phyloP scores from a whole-genome alignment of 1,140 invertebrate genomes.

The Drusus annulatus region DNA sequence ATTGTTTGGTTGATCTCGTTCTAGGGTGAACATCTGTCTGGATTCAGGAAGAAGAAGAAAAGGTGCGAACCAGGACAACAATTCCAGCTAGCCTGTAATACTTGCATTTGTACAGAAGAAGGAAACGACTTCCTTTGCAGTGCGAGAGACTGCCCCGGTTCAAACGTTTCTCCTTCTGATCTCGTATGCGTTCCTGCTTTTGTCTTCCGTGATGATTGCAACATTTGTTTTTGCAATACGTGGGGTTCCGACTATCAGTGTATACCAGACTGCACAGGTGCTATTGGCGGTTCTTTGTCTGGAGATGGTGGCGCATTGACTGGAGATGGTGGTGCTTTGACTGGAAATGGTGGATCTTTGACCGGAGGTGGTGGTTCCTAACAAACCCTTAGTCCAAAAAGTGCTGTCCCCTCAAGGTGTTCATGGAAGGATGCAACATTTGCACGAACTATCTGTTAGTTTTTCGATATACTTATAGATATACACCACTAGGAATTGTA shows the following conservation, averaged over 20 bases:
- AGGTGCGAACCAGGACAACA: background rate
- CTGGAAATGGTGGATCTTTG: too few species aligned
- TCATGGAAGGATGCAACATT: too few species aligned
- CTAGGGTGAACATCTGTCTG: background rate
- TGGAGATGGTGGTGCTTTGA: too few species aligned
- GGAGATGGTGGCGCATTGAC: too few species aligned
- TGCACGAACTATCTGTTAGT: too few species aligned
- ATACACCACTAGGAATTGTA: too few species aligned
- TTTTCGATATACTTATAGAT: too few species aligned
- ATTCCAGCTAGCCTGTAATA: background rate
- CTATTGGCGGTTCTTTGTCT: background rate
- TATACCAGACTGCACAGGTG: background rate
- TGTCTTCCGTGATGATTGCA: background rate
- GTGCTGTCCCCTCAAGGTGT: too few species aligned
- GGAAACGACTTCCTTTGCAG: slow-evolving; percentile 4
- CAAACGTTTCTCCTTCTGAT: background rate
- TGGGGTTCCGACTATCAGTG: background rate
- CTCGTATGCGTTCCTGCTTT: background rate
- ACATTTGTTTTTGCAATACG: background rate
- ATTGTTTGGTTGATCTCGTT: background rate
- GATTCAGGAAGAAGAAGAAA: background rate
- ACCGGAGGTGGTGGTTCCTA: background rate
- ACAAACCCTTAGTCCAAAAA: background rate
- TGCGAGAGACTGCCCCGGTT: background rate
- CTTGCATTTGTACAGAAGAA: background rate